Conservation (phyloP, 2,888 invertebrate genomes). For the Agonopterix heracliana region DNA sequence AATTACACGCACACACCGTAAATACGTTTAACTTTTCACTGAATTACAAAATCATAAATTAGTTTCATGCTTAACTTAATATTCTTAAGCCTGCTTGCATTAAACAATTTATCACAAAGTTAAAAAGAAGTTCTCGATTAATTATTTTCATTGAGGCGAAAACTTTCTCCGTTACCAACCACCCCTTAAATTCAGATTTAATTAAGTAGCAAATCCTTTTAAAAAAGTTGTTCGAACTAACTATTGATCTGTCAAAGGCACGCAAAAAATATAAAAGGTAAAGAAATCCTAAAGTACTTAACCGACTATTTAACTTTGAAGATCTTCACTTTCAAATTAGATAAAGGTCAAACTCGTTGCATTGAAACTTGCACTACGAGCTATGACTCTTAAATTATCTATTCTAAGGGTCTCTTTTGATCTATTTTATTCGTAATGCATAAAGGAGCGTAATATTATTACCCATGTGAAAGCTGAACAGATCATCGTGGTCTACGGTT, state of each 20-base stretch:
- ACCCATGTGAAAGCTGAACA: too few relatives aligned
- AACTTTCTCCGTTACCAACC: constrained; percentile 69
- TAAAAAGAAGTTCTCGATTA: constrained; percentile 57
- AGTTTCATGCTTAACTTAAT: not conserved
- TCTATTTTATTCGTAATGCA: too few relatives aligned
- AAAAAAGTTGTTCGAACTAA: constrained; percentile 50
- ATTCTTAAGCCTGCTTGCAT: not conserved
- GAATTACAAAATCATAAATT: too few relatives aligned
- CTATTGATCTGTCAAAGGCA: constrained; percentile 61
- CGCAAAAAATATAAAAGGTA: constrained; percentile 21
- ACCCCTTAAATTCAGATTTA: constrained; percentile 62
- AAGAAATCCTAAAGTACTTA: constrained; percentile 12
- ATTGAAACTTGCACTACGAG: too few relatives aligned
- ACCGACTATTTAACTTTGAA: constrained; percentile 2
- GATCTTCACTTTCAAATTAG: not conserved
- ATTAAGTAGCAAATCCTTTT: constrained; percentile 63
- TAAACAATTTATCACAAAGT: constrained; percentile 23
- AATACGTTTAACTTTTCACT: too few relatives aligned
- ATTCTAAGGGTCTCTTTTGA: too few relatives aligned
- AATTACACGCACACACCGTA: too few relatives aligned
- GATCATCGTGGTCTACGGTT: too few relatives aligned
- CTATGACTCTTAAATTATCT: too few relatives aligned
- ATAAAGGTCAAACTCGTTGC: not conserved
- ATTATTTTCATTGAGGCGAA: constrained; percentile 67
- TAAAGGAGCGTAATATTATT: too few relatives aligned